Conservation (phyloP, 1,140 invertebrate species). For the Macrobrachium rosenbergii region DNA sequence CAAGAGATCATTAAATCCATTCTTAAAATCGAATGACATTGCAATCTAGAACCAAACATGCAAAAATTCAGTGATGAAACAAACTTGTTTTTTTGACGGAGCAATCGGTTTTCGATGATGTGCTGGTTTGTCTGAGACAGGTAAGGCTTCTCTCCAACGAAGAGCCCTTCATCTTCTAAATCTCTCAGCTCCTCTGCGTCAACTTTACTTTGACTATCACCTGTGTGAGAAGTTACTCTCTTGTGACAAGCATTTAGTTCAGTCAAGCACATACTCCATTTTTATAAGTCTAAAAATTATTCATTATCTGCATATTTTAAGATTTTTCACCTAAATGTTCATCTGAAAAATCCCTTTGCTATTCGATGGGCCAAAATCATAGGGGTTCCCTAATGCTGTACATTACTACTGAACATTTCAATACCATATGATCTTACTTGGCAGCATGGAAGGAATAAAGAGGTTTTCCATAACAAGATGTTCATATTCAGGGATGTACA, state of each 20-base stretch:
- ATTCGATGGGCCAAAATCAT: too few species aligned
- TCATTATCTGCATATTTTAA: neutral
- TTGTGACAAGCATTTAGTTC: neutral
- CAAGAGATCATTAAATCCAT: neutral
- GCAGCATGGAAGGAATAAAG: slow-evolving; percentile 32
- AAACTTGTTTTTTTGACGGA: slow-evolving; percentile 23
- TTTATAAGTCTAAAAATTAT: neutral
- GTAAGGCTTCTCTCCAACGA: slow-evolving; percentile 37
- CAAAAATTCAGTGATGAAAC: neutral
- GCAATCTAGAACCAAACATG: neutral
- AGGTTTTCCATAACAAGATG: neutral
- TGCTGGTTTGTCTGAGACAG: slow-evolving; percentile 31
- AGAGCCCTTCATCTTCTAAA: slow-evolving; percentile 37
- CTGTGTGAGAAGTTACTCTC: neutral
- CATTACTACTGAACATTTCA: neutral
- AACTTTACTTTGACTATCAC: slow-evolving; percentile 31
- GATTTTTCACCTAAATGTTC: too few species aligned
- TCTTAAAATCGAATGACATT: neutral
- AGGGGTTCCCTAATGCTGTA: too few species aligned
- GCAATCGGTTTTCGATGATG: slow-evolving; percentile 45
- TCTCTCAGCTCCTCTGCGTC: slow-evolving; percentile 24
- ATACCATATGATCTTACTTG: slow-evolving; percentile 19
- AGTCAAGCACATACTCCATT: neutral
- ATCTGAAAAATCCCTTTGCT: too few species aligned
- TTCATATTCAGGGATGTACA: slow-evolving; percentile 17